Base-by-base conservation (phyloP, 1,140 invertebrate genomes). In the Muscidifurax raptorellus region DNA sequence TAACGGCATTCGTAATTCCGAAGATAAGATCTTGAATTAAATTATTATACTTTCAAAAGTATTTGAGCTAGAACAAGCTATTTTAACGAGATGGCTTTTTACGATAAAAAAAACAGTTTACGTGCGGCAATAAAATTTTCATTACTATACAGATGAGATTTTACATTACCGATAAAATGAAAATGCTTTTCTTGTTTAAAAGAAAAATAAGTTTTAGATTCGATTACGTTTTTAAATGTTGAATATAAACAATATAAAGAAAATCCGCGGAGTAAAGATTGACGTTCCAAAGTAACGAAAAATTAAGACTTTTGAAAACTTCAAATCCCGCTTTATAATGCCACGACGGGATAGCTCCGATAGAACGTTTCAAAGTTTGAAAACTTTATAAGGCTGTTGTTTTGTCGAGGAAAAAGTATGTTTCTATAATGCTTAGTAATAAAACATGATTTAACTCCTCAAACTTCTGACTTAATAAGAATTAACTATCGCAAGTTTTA, bases 401-500 rank as follows among this genome's bases (percentile, higher is more conserved):
- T 69, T 27, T 9, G 74, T 36, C 28, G 15, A 18, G 30, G 69
- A 78, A 78, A 78, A 76, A 18, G 72, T 36, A 32, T 40, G 67
- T 66, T 66, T 66, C 44, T 25, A 52, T 64, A 80, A 67, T 80
- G 52, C 47, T 67, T 67, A 30, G 69, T 84, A 67, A 84, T 80
- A 84, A 80, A 80, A 80, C 83, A 80, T 67, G 78, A 84, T 84
- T 84, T 32, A 84, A 84, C 32, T 80, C 78, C 30, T 80, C 83
- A 25, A 80, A 84, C 77, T 80, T 84, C 36, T 64, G 82, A 80
- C 78, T 84, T 84, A 80, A 84, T 84, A 76, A 80, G 83, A 84
- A 84, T 84, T 84, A 84, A 84, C 83, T 36, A 75, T 84, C 28
- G 32, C 9, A 76, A 80, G 47, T 84, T 80, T 84, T 80, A 59